Base-by-base conservation (phyloP, 2,797 vertebrate species). In the Anas bahamensis region DNA sequence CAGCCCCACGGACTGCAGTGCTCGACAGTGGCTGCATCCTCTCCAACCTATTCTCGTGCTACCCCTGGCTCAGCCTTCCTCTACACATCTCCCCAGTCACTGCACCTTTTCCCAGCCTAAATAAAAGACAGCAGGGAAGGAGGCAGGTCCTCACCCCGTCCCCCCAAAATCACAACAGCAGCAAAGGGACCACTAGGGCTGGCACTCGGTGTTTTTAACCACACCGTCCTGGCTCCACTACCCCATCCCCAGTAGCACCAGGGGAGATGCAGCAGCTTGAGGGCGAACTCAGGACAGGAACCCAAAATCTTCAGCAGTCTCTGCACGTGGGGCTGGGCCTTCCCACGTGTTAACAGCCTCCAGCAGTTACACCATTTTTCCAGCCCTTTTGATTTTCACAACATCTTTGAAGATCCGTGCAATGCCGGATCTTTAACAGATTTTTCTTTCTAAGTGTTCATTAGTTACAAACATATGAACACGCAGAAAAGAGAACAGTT, bases 391-490 rank as follows among this genome's bases (percentile, higher is more conserved):
- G 85, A 91, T 88, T 95, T 76, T 81, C 93, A 88, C 73, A 93
- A 39, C 59, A 86, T 88, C 92, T 87, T 81, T 89, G 8, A 8
- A 81, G 65, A 95, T 78, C 74, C 83, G 60, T 57, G 77, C 87
- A 92, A 92, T 18, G 37, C 64, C 64, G 90, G 92, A 94, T 92
- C 90, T 95, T 88, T 82, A 86, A 81, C 94, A 91, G 90, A 76
- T 85, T 94, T 83, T 88, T 95, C 90, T 92, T 53, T 64, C 60
- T 68, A 29, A 78, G 60, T 7, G 60, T 81, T 95, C 92, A 86
- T 94, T 95, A 95, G 86, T 87, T 90, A 77, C 63, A 83, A 22
- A 71, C 79, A 73, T 28, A 69, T 0, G 41, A 88, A 72, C 78
- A 59, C 0, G 0, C 52, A 39, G 81, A 93, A 91, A 72, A 80